Base-by-base conservation (phyloP, 37 sponge, comb jelly and placozoan species). In the Chondrilla cf. caribensis region DNA sequence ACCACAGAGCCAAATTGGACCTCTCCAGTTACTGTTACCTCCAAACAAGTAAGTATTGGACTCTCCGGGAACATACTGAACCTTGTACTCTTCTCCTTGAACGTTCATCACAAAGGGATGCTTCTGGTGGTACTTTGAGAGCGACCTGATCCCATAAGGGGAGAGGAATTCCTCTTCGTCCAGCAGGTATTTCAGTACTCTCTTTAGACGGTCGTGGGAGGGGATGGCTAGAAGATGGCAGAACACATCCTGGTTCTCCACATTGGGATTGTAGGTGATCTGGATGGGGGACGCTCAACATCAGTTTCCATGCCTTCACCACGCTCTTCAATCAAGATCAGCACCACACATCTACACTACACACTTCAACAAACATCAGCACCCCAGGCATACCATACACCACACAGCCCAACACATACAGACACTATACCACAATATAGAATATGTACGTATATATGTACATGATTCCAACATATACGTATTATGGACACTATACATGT, bases 11-110 rank as follows among this genome's bases (percentile, higher is more conserved):
- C 97, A 97, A 38, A 97, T 87, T 0, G 97, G 97, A 25, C 97
- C 97, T 24, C 97, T 80, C 97, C 97, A 97, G 82, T 97, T 97
- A 84, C 97, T 97, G 90, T 97, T 97, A 25, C 97, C 97, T 31
- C 97, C 97, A 86, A 97, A 97, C 38, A 97, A 58, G 79, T 92
- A 87, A 3, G 97, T 94, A 70, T 97, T 94, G 88, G 95, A 96
- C 85, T 97, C 97, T 3, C 90, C 97, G 28, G 97, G 97, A 3
- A 93, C 92, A 81, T 97, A 97, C 36, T 57, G 40, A 38, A 97
- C 95, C 28, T 47, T 18, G 47, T 89, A 79, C 22, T 68, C 43
- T 64, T 94, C 89, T 15, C 93, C 90, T 19, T 82, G 86, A 28
- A 88, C 86, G 39, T 89, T 41, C 93, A 92, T 91, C 21, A 62